Conservation (phyloP, 2,888 invertebrate species). For the Diarsia mendica region DNA sequence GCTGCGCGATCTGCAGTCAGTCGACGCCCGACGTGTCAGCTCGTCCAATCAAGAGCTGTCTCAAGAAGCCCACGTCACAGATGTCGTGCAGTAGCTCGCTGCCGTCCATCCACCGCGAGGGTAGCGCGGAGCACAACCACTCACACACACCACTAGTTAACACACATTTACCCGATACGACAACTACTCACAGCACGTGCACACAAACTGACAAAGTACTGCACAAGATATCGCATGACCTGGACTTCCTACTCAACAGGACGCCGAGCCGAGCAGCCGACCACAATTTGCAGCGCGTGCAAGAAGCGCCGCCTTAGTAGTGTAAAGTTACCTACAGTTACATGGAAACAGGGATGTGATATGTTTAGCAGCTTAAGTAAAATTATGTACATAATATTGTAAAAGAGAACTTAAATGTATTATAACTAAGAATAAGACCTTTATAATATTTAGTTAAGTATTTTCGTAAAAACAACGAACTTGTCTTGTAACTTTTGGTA, state of each 20-base stretch:
- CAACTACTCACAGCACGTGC: conserved; percentile 80
- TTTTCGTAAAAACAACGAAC: conserved; percentile 17
- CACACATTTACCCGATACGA: conserved; percentile 80
- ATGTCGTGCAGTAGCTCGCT: conserved; percentile 80
- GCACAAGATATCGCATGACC: conserved; percentile 95
- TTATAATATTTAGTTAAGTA: neutral
- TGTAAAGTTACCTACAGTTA: conserved; percentile 69
- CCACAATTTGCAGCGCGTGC: conserved; percentile 77
- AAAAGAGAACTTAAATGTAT: neutral
- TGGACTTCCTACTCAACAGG: conserved; percentile 95
- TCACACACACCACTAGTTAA: conserved; percentile 84
- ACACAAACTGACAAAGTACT: conserved; percentile 92
- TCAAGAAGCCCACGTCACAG: conserved; percentile 81
- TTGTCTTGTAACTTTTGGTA: neutral
- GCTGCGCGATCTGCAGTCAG: conserved; percentile 83
- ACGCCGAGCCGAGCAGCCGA: conserved; percentile 79
- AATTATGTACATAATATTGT: conserved; percentile 37
- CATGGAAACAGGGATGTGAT: conserved; percentile 83
- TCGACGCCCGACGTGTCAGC: conserved; percentile 85
- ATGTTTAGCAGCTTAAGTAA: conserved; percentile 67
- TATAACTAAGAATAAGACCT: neutral
- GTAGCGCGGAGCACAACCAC: conserved; percentile 75
- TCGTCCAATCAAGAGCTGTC: conserved; percentile 86
- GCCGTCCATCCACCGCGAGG: conserved; percentile 75
- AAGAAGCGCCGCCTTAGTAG: conserved; percentile 84